phyloP scores from a whole-genome alignment of 1,140 invertebrate species.

The Micrasema minimum region DNA sequence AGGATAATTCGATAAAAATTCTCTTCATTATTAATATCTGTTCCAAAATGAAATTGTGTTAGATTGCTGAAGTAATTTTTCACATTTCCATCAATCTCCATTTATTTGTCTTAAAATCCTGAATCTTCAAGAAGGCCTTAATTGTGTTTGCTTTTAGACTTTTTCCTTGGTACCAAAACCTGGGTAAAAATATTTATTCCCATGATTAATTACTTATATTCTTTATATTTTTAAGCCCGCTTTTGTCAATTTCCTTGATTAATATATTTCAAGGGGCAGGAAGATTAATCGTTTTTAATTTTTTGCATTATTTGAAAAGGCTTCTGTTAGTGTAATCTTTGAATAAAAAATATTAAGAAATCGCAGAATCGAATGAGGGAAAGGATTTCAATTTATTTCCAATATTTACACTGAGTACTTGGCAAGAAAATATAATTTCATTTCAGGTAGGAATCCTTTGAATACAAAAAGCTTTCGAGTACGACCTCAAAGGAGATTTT shows the following conservation, averaged over 20 bases:
- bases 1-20: no score
- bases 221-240: not conserved
- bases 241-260: conserved; percentile 20
- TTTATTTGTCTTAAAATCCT: conserved; percentile 8
- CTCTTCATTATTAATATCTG: no score
- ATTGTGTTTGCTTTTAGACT: not conserved
- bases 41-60: no score
- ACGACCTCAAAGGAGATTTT: no score
- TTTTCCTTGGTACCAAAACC: conserved; percentile 1
- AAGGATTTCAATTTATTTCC: no score
- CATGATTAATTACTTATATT: conserved; percentile 24
- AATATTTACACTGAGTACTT: no score
- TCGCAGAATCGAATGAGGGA: no score
- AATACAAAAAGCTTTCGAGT: no score
- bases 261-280: conserved; percentile 18
- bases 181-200: conserved; percentile 24
- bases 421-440: no score
- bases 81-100: not conserved
- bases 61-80: no score
- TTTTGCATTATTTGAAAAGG: not conserved
- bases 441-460: no score
- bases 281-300: conserved; percentile 18
- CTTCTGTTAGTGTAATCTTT: not conserved
- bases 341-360: no score
- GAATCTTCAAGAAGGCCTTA: not conserved